Conservation (phyloP, 2,888 invertebrate genomes). For the Drosophila robusta region DNA sequence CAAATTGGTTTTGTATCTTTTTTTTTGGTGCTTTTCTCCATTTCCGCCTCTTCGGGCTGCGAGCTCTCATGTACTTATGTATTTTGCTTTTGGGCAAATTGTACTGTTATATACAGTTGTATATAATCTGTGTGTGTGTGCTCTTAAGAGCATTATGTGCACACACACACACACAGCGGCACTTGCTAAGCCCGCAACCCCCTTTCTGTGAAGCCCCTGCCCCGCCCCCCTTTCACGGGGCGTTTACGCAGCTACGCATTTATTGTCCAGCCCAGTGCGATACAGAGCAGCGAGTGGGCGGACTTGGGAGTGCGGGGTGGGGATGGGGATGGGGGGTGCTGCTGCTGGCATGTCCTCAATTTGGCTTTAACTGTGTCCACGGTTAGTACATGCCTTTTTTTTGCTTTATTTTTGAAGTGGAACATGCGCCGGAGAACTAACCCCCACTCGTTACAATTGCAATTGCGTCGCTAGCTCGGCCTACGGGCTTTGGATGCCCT, state of each 20-base stretch:
- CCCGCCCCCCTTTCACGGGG: neutral
- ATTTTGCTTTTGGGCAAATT: constrained; percentile 24
- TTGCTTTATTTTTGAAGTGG: constrained; percentile 18
- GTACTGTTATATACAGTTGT: constrained; percentile 15
- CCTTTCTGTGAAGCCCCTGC: neutral
- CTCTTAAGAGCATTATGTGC: constrained; percentile 24
- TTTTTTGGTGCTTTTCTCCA: constrained; percentile 14
- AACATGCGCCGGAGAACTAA: constrained; percentile 29
- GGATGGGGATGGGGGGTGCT: too few species aligned
- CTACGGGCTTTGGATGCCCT: neutral
- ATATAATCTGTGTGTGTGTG: constrained; percentile 1
- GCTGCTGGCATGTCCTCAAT: constrained; percentile 30
- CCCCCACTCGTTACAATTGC: constrained; percentile 3
- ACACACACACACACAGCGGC: constrained; percentile 11
- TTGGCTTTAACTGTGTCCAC: constrained; percentile 25
- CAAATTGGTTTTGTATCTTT: constrained; percentile 33
- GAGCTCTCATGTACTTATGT: constrained; percentile 24
- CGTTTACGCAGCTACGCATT: constrained; percentile 40
- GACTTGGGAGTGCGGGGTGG: neutral
- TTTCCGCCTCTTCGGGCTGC: constrained; percentile 19
- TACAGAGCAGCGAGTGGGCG: constrained; percentile 3
- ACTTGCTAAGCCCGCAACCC: constrained; percentile 12
- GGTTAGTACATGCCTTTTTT: constrained; percentile 11
- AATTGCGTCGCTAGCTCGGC: neutral
- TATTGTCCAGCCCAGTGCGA: constrained; percentile 36